phyloP scores from a whole-genome alignment of 2,888 invertebrate genomes.

The Plemyria rubiginata region DNA sequence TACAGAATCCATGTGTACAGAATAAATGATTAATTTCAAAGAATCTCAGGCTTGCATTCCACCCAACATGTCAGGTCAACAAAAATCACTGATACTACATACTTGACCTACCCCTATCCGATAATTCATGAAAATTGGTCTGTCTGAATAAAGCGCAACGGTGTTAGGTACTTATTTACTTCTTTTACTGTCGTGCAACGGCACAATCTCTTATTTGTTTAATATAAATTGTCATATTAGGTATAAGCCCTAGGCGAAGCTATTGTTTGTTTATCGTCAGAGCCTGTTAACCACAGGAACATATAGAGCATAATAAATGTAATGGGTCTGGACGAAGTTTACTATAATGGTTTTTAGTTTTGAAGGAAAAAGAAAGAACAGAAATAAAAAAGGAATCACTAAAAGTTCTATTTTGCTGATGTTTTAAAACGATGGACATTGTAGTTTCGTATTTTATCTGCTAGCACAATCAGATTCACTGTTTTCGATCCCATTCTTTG shows the following conservation, averaged over 20 bases:
- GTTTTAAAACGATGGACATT: neutral
- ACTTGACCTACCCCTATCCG: neutral
- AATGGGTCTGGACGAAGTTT: too few species aligned
- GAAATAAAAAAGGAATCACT: neutral
- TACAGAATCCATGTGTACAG: too few species aligned
- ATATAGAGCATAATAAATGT: too few species aligned
- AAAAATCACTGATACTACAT: neutral
- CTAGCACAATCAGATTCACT: conserved; percentile 6
- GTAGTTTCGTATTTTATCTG: neutral
- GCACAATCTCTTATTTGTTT: too few species aligned
- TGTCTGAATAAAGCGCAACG: neutral
- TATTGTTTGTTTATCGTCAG: too few species aligned
- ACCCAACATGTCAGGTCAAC: neutral
- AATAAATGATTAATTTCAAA: too few species aligned
- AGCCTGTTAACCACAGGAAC: too few species aligned
- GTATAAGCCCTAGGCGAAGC: too few species aligned
- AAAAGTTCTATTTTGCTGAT: neutral
- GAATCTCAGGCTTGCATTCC: too few species aligned
- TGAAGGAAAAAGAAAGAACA: neutral
- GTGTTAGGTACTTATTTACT: neutral
- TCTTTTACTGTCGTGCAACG: too few species aligned
- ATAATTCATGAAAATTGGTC: neutral
- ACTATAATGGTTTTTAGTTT: too few species aligned
- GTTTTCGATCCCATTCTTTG: neutral
- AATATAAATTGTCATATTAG: too few species aligned